A percentile compares a stretch with the other conserved stretches of the same genome.
phyloP scores from a whole-genome alignment of 2,797 vertebrate species.

The Todus mexicanus region DNA sequence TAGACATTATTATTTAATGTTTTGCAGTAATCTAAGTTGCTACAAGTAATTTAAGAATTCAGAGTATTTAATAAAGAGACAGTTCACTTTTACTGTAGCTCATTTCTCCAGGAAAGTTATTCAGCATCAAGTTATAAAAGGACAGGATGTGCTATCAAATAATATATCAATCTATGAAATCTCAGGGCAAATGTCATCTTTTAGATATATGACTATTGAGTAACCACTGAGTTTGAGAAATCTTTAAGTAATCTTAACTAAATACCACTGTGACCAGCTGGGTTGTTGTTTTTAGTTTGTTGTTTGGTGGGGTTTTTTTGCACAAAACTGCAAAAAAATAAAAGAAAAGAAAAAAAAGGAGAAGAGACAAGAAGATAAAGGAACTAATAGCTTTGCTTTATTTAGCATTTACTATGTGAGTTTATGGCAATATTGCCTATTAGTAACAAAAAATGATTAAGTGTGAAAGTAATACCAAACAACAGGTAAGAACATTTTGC shows the following conservation, averaged over 20 bases:
- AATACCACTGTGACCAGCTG: not conserved
- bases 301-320: no score
- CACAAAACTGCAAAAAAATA: no score
- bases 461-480: not conserved
- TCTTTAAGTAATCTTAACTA: not conserved
- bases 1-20: not conserved
- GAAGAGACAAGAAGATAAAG: not conserved
- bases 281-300: no score
- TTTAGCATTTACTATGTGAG: not conserved
- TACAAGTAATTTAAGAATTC: not conserved
- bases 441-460: not conserved
- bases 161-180: not conserved
- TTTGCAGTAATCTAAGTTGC: not conserved
- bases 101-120: not conserved
- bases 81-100: not conserved
- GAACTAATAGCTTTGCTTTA: not conserved
- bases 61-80: not conserved
- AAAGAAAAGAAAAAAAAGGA: no score
- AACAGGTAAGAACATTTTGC: not conserved
- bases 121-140: not conserved
- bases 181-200: not conserved
- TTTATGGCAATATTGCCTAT: not conserved
- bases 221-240: not conserved
- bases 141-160: not conserved
- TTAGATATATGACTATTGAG: not conserved